A percentile compares a stretch with the other conserved stretches of the same genome.
phyloP scores from a whole-genome alignment of 1,140 invertebrate genomes.

The Drosophila sturtevanti region DNA sequence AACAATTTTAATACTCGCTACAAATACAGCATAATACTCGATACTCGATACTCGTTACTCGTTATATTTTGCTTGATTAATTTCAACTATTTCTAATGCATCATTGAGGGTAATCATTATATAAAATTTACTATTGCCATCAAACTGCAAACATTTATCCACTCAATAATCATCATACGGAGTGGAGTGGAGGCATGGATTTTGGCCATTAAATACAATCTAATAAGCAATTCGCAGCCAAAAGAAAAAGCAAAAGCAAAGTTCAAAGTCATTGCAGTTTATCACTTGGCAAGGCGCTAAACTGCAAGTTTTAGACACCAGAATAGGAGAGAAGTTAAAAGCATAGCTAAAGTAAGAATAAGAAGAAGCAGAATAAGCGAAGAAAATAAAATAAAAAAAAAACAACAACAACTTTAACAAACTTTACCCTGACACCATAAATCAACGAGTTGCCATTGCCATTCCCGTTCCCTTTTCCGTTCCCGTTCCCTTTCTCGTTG shows the following conservation, averaged over 20 bases:
- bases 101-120: too few relatives aligned
- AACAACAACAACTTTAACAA: slow-evolving; percentile 20
- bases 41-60: too few relatives aligned
- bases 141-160: background rate
- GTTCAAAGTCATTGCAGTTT: slow-evolving; percentile 60
- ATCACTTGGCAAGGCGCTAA: slow-evolving; percentile 70
- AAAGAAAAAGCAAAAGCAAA: slow-evolving; percentile 17
- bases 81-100: too few relatives aligned
- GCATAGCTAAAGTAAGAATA: background rate
- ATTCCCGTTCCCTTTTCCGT: slow-evolving; percentile 1
- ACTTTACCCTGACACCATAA: slow-evolving; percentile 69
- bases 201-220: slow-evolving; percentile 48
- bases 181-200: background rate
- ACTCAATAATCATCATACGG: background rate
- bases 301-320: slow-evolving; percentile 56
- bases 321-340: background rate
- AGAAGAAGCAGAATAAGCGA: too few relatives aligned
- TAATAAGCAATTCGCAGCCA: slow-evolving; percentile 42
- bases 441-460: slow-evolving; percentile 55
- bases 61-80: too few relatives aligned
- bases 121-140: too few relatives aligned
- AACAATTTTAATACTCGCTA: too few relatives aligned
- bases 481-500: background rate
- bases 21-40: too few relatives aligned
- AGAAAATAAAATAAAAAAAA: background rate